Percentiles rank a stretch among this genome's conserved stretches.
These are phyloP conservation scores for Channa maculata DNA, from an alignment of 2,113 vertebrate genomes.

Conservation along the genomic window DNA sequence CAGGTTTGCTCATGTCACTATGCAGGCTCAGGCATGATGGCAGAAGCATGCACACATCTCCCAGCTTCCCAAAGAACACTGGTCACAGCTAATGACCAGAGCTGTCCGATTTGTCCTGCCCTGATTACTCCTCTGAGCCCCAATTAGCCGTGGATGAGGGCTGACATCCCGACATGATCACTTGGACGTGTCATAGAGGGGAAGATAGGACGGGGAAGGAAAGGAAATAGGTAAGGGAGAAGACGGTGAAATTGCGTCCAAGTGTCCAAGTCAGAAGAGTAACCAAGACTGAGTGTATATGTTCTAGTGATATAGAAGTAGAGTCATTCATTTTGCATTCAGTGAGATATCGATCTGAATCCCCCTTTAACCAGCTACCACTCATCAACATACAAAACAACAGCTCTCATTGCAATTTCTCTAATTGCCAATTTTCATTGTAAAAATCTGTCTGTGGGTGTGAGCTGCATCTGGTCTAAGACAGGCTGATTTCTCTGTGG, in stretches of 20 bases:
- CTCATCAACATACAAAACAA: constrained; percentile 79
- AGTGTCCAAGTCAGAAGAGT: constrained; percentile 20
- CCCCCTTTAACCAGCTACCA: constrained; percentile 61
- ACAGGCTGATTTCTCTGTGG: constrained; percentile 63
- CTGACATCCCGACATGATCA: constrained; percentile 91
- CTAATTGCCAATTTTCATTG: constrained; percentile 83
- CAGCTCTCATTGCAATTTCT: constrained; percentile 79
- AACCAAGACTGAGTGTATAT: constrained; percentile 24
- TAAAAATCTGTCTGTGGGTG: constrained; percentile 55
- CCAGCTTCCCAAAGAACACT: constrained; percentile 77
- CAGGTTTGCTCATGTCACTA: constrained; percentile 56
- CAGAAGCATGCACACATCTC: constrained; percentile 58
- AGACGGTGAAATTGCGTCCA: constrained; percentile 5
- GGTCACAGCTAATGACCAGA: constrained; percentile 92
- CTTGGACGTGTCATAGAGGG: constrained; percentile 81
- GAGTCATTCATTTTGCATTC: constrained; percentile 64
- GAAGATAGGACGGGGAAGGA: constrained; percentile 57
- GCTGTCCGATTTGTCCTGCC: constrained; percentile 93
- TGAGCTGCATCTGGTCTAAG: constrained; percentile 57
- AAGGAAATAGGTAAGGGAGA: constrained; percentile 42
- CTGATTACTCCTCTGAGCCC: constrained; percentile 96
- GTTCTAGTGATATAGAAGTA: constrained; percentile 21
- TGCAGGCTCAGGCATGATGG: constrained; percentile 48
- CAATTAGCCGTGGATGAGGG: constrained; percentile 92
- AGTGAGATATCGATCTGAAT: constrained; percentile 75